Evolutionary conservation across 2,888 invertebrate species (phyloP).

Genomic region (Noctua fimbriata): DNA sequence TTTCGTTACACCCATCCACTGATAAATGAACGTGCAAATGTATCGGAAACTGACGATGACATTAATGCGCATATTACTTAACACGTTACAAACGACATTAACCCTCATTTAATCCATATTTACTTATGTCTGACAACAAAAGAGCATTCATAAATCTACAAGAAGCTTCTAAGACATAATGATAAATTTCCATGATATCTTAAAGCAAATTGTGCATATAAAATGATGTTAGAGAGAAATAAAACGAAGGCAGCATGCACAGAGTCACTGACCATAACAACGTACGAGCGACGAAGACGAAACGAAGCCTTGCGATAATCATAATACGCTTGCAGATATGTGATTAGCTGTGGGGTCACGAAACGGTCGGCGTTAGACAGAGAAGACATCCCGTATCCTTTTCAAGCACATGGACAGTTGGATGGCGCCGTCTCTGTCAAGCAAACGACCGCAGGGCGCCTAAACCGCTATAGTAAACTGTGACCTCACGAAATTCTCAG

Average conservation of each 20-base stretch:
- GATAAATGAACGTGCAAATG: constrained; percentile 72
- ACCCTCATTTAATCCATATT: constrained; percentile 42
- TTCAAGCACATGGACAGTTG: constrained; percentile 70
- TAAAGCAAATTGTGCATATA: constrained; percentile 74
- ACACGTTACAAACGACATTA: constrained; percentile 31
- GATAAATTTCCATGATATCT: constrained; percentile 66
- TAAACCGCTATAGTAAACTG: constrained; percentile 90
- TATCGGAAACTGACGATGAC: constrained; percentile 58
- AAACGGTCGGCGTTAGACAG: constrained; percentile 88
- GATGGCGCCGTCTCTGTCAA: constrained; percentile 77
- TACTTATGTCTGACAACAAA: constrained; percentile 48
- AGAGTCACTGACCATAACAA: constrained; percentile 88
- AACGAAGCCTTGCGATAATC: constrained; percentile 88
- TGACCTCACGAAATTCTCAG: constrained; percentile 90
- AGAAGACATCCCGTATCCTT: constrained; percentile 76
- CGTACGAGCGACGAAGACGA: constrained; percentile 86
- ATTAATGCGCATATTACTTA: constrained; percentile 42
- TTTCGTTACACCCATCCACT: constrained; percentile 75
- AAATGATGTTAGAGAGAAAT: constrained; percentile 75
- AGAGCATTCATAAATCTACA: constrained; percentile 55
- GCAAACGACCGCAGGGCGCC: constrained; percentile 88
- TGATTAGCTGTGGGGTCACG: constrained; percentile 89
- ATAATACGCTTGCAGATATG: constrained; percentile 90
- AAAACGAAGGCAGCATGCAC: constrained; percentile 76
- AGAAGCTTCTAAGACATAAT: constrained; percentile 55